These are phyloP conservation scores for Nezara viridula DNA, from an alignment of 2,888 invertebrate species.

Conservation along the genomic window DNA sequence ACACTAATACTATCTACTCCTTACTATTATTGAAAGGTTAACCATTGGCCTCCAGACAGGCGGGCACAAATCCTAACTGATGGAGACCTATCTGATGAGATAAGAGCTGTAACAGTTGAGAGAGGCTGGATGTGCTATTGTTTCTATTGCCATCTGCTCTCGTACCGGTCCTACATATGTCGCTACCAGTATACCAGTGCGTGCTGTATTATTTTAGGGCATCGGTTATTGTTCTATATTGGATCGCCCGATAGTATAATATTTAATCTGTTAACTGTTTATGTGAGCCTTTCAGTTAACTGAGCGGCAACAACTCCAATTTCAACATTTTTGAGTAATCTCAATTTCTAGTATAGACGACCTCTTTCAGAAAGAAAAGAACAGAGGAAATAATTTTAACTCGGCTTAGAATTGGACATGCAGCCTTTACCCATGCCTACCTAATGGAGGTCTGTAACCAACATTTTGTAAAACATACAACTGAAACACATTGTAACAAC, in stretches of 20 bases:
- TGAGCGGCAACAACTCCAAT: no score
- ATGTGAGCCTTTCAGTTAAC: no score
- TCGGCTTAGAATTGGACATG: no score
- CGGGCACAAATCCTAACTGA: background rate
- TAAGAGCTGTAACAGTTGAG: conserved; percentile 41
- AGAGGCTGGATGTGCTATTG: conserved; percentile 24
- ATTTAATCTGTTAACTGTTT: background rate
- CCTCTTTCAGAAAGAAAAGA: no score
- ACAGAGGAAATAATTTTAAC: no score
- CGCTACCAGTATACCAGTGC: background rate
- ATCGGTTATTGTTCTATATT: background rate
- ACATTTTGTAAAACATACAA: no score
- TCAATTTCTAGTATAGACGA: no score
- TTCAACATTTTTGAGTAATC: no score
- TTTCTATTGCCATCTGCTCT: conserved; percentile 54
- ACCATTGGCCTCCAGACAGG: background rate
- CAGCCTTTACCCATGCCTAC: no score
- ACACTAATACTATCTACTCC: no score
- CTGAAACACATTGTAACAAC: no score
- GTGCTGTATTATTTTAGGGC: conserved; percentile 1
- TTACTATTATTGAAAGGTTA: conserved; percentile 7
- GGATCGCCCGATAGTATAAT: background rate
- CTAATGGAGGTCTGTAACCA: no score
- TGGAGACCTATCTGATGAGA: conserved; percentile 51
- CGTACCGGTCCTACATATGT: conserved; percentile 27